Conservation (phyloP, 2,113 vertebrate genomes). For the Dipodomys spectabilis region DNA sequence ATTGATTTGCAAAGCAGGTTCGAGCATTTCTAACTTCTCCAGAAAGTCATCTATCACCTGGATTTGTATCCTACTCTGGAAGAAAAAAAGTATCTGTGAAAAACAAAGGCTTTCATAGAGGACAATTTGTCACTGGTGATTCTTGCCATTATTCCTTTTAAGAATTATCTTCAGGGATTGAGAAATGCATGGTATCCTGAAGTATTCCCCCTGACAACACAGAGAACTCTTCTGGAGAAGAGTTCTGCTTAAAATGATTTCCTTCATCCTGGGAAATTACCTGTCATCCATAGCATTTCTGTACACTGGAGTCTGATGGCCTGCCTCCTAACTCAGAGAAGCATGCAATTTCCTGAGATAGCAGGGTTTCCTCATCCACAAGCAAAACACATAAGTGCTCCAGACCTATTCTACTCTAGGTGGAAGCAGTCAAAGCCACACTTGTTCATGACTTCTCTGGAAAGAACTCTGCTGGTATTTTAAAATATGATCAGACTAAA, state of each 20-base stretch:
- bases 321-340: neutral
- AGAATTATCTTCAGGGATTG: neutral
- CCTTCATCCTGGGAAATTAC: neutral
- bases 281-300: neutral
- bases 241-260: neutral
- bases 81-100: neutral
- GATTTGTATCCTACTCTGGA: neutral
- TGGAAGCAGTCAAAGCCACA: neutral
- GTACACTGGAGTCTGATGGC: neutral
- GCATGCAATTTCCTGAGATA: fast-evolving
- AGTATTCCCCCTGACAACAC: neutral
- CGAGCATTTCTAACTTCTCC: neutral
- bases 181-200: neutral
- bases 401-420: neutral
- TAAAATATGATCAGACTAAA: neutral
- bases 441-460: neutral
- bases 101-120: constrained; percentile 22
- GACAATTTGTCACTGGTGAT: neutral
- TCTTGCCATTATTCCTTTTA: neutral
- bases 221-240: neutral
- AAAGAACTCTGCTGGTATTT: constrained; percentile 3
- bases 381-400: neutral
- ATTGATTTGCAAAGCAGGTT: constrained; percentile 15
- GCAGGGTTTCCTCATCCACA: neutral
- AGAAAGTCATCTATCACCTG: neutral